phyloP scores from a whole-genome alignment of 2,888 invertebrate genomes.

The Pyralis farinalis region DNA sequence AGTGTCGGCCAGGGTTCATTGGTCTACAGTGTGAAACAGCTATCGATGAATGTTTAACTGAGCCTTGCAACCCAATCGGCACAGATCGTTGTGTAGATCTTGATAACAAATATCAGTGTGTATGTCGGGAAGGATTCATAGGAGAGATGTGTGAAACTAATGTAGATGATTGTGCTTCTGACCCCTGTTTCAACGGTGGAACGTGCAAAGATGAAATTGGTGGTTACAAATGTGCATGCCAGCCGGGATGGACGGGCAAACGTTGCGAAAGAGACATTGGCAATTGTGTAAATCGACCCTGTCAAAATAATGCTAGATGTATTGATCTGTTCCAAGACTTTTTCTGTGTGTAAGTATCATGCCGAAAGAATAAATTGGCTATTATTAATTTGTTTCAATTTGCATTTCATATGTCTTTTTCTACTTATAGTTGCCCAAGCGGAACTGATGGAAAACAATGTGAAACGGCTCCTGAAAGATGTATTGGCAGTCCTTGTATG shows the following conservation, averaged over 20 bases:
- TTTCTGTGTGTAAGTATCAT: slow-evolving; percentile 90
- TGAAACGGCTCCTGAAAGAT: slow-evolving; percentile 97
- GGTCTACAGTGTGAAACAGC: slow-evolving; percentile 97
- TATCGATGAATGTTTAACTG: slow-evolving; percentile 94
- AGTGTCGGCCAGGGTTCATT: slow-evolving; percentile 95
- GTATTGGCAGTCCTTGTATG: slow-evolving; percentile 96
- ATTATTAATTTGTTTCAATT: too few relatives aligned
- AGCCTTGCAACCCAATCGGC: slow-evolving; percentile 94
- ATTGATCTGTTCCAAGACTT: slow-evolving; percentile 95
- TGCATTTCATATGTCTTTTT: slow-evolving; percentile 4
- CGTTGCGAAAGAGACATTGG: slow-evolving; percentile 94
- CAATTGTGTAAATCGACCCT: slow-evolving; percentile 91
- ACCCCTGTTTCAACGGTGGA: slow-evolving; percentile 94
- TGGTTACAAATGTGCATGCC: slow-evolving; percentile 90
- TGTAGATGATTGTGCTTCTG: slow-evolving; percentile 91
- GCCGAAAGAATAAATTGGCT: too few relatives aligned
- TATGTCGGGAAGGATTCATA: slow-evolving; percentile 93
- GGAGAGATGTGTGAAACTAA: slow-evolving; percentile 93
- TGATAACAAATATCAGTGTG: slow-evolving; percentile 92
- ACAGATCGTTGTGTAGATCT: slow-evolving; percentile 94
- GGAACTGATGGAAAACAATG: slow-evolving; percentile 98
- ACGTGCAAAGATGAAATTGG: slow-evolving; percentile 93
- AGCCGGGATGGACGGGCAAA: slow-evolving; percentile 92
- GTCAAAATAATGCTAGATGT: slow-evolving; percentile 95
- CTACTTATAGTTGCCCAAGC: slow-evolving; percentile 87